Evolutionary conservation across 2,113 vertebrate species (phyloP).

Genomic region (Tetrax tetrax): DNA sequence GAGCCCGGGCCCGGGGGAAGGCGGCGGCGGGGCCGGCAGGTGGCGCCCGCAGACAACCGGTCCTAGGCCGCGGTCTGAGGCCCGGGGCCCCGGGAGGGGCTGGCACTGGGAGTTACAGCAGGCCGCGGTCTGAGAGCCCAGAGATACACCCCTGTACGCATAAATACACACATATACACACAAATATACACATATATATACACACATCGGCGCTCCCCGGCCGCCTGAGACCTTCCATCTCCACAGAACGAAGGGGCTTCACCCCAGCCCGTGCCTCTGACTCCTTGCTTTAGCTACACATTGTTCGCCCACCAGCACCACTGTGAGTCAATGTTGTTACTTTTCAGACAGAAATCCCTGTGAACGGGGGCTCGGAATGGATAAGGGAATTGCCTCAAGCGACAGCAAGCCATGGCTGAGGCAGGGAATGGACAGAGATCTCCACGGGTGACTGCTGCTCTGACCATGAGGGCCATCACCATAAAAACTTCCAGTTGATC

Average conservation of each 20-base stretch:
- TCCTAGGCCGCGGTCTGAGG: too few species aligned
- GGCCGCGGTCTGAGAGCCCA: too few species aligned
- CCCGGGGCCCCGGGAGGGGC: accelerated
- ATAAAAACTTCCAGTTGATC: not conserved
- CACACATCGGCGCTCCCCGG: accelerated
- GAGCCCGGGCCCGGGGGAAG: too few species aligned
- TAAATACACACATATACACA: too few species aligned
- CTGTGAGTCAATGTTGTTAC: accelerated
- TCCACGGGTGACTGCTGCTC: not conserved
- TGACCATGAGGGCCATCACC: not conserved
- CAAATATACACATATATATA: accelerated
- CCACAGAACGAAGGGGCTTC: not conserved
- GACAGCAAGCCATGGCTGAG: not conserved
- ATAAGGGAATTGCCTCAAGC: not conserved
- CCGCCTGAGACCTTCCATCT: not conserved
- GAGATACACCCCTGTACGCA: too few species aligned
- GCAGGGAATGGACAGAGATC: not conserved
- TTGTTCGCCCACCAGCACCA: not conserved
- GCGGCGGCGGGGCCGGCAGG: not conserved
- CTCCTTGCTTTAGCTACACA: not conserved
- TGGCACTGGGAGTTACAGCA: accelerated
- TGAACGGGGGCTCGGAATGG: accelerated
- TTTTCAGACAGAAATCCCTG: not conserved
- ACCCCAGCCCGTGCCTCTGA: not conserved
- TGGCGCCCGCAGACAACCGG: not conserved